Base-by-base conservation (phyloP, 2,888 invertebrate genomes). In the Calameuta idolon region DNA sequence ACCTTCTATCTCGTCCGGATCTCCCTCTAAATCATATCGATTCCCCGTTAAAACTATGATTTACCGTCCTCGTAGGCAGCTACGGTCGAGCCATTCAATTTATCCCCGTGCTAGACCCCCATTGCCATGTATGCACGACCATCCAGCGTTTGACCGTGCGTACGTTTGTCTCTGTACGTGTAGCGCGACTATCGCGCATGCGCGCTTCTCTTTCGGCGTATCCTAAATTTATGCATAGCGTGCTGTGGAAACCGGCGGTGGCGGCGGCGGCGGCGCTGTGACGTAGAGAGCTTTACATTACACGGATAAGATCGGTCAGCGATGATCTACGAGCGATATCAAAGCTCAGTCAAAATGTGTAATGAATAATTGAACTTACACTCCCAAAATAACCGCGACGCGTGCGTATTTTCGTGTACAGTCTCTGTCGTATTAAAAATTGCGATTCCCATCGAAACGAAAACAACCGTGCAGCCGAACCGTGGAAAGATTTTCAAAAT, bases 31-130 rank as follows among this genome's bases (percentile, higher is more conserved):
- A 87, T 87, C 85, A 86, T 84, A 87, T 87, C 84, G 86, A 87
- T 87, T 87, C 84, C 85, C 84, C 86, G 86, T 87, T 87, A 86
- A 87, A 86, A 84, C 85, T 84, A 83, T 87, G 86, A 87, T 87
- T 87, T 87, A 87, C 85, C 79, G 79, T 82, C 77, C 77, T 80
- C 4, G 71, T 34, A 31, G 71, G 55, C 55, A 55, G 55, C 55
- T 55, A 55, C 23, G 55, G 55, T 2, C 9, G 55, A 55, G 23
- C 23, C 55, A 55, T 55, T 55, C 23, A 23, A 55, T 55, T 55
- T 55, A 55, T 55, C 55, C 55, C 23, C 23, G 23, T 55, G 55
- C 55, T 23, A 23, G 55, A 55, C 9, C 55, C 23, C 33, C 55
- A 55, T 23, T 23, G 15, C 2, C 55, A 23, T 55, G 55, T 23